Percentiles rank a stretch among this genome's conserved stretches.
Evolutionary conservation across 1,140 invertebrate genomes (phyloP).

Genomic region (Diorhabda sublineata): DNA sequence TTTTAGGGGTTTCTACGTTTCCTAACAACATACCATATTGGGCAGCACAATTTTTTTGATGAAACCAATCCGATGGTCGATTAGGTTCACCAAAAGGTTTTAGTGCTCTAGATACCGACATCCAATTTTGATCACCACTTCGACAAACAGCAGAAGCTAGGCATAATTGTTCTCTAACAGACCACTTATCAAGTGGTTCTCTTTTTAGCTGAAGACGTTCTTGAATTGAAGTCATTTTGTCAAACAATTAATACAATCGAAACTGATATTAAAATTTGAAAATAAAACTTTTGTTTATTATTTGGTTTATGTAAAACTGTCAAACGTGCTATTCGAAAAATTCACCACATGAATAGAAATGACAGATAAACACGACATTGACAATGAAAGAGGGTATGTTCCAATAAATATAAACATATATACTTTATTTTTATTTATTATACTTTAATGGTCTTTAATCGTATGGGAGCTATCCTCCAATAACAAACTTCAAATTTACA

Average conservation of each 20-base stretch:
- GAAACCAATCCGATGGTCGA: slow-evolving; percentile 83
- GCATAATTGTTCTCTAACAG: slow-evolving; percentile 75
- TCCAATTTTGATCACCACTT: slow-evolving; percentile 93
- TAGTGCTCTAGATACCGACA: slow-evolving; percentile 76
- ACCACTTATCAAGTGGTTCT: slow-evolving; percentile 76
- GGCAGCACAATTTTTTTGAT: slow-evolving; percentile 84
- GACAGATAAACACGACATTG: too few species aligned
- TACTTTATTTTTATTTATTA: too few species aligned
- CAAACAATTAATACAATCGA: not conserved
- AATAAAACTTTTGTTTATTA: too few species aligned
- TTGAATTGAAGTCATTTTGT: slow-evolving; percentile 54
- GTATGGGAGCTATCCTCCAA: too few species aligned
- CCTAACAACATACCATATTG: slow-evolving; percentile 84
- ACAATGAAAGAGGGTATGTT: too few species aligned
- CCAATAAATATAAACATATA: too few species aligned
- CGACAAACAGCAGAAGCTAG: slow-evolving; percentile 81
- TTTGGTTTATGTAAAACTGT: too few species aligned
- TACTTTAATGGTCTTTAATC: too few species aligned
- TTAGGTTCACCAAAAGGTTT: slow-evolving; percentile 71
- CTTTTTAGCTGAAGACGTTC: slow-evolving; percentile 64
- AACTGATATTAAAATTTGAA: too few species aligned
- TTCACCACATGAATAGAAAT: too few species aligned
- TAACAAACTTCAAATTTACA: too few species aligned
- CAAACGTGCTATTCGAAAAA: too few species aligned
- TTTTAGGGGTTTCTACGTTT: slow-evolving; percentile 79